phyloP scores from a whole-genome alignment of 2,113 vertebrate genomes.

The Anoplopoma fimbria region DNA sequence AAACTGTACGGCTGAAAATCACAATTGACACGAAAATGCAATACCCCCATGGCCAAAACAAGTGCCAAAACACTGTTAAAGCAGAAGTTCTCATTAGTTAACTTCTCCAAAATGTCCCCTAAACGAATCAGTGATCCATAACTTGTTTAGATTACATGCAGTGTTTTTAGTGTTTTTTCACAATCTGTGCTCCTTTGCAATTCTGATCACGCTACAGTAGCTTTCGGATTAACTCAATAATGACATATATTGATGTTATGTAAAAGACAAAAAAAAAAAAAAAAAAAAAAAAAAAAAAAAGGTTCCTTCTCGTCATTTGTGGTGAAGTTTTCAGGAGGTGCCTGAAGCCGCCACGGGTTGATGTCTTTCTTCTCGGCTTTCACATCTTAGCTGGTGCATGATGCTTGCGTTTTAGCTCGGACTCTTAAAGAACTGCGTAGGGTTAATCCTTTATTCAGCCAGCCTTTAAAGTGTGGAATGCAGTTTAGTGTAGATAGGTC shows the following conservation, averaged over 20 bases:
- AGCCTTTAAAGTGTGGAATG: conserved; percentile 57
- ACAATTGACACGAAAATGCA: background rate
- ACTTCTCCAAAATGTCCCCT: conserved; percentile 19
- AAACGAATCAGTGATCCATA: background rate
- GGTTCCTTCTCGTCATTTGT: conserved; percentile 46
- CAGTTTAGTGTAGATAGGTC: conserved; percentile 55
- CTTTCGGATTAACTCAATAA: conserved; percentile 46
- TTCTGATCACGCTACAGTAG: conserved; percentile 42
- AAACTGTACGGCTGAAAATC: conserved; percentile 7
- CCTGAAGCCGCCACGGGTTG: conserved; percentile 48
- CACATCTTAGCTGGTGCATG: conserved; percentile 70
- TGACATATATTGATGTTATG: conserved; percentile 39
- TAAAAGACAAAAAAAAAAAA: conserved; percentile 13
- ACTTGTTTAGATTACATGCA: conserved; percentile 26
- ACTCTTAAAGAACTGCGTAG: conserved; percentile 49
- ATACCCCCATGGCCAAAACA: conserved; percentile 30
- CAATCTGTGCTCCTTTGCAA: background rate
- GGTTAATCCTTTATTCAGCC: conserved; percentile 55
- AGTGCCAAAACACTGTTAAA: conserved; percentile 65
- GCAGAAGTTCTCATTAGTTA: background rate
- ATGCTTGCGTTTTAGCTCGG: conserved; percentile 69
- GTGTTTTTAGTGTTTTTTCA: conserved; percentile 23
- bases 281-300: background rate
- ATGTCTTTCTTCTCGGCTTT: conserved; percentile 55
- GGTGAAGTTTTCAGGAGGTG: conserved; percentile 61